These are phyloP conservation scores for Drosophila cardini DNA, from an alignment of 1,140 invertebrate genomes.

Conservation along the genomic window DNA sequence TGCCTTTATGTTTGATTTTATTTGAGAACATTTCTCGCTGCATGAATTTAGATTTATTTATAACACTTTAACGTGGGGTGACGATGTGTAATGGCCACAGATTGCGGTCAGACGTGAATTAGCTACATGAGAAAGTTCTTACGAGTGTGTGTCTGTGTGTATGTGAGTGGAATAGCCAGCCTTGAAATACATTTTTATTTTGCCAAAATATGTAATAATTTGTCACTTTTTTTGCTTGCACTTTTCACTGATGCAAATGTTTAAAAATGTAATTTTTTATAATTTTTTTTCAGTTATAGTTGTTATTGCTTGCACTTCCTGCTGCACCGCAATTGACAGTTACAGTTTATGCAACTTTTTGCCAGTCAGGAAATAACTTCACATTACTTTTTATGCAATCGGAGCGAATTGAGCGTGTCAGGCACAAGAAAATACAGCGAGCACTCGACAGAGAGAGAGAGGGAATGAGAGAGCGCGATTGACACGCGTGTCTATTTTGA, in stretches of 20 bases:
- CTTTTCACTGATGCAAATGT: slow-evolving; percentile 35
- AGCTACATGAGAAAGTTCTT: slow-evolving; percentile 54
- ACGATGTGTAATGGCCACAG: slow-evolving; percentile 58
- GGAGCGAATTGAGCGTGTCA: slow-evolving; percentile 34
- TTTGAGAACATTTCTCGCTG: slow-evolving; percentile 20
- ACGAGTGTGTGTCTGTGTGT: slow-evolving; percentile 5
- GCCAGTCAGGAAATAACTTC: slow-evolving; percentile 66
- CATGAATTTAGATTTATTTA: slow-evolving; percentile 49
- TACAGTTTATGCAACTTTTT: slow-evolving; percentile 71
- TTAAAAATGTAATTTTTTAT: slow-evolving; percentile 32
- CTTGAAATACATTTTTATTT: slow-evolving; percentile 66
- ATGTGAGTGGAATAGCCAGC: slow-evolving; percentile 55
- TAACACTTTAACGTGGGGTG: slow-evolving; percentile 45
- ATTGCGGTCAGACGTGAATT: slow-evolving; percentile 57
- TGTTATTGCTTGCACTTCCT: slow-evolving; percentile 54
- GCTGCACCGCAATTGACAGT: slow-evolving; percentile 66
- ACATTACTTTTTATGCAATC: slow-evolving; percentile 79
- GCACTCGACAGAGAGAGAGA: not conserved
- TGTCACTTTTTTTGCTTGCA: slow-evolving; percentile 20
- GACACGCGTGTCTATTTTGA: slow-evolving; percentile 60
- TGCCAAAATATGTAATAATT: slow-evolving; percentile 16
- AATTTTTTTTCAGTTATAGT: slow-evolving; percentile 22
- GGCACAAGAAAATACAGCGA: not conserved
- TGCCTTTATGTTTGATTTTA: slow-evolving; percentile 23
- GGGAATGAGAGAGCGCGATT: slow-evolving; percentile 2